phyloP scores from a whole-genome alignment of 2,888 invertebrate species.

The Ectobius pallidus region DNA sequence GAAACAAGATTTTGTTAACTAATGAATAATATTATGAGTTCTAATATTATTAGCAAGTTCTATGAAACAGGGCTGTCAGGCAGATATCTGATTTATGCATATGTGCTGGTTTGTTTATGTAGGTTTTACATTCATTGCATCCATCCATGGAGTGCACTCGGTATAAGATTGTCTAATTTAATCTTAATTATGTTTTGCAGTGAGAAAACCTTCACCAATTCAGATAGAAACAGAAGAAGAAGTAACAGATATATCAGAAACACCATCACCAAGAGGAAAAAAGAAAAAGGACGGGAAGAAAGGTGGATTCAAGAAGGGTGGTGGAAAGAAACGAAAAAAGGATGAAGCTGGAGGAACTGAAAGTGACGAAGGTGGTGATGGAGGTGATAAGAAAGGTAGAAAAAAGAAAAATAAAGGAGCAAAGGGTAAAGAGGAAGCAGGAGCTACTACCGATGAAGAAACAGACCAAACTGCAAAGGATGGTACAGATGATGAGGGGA shows the following conservation, averaged over 20 bases:
- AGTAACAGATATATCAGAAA: not conserved
- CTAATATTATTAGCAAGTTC: too few relatives aligned
- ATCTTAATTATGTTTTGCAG: conserved; percentile 19
- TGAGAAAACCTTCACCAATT: not conserved
- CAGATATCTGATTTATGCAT: too few relatives aligned
- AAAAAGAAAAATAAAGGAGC: conserved; percentile 48
- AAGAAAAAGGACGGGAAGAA: conserved; percentile 25
- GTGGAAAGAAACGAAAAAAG: conserved; percentile 25
- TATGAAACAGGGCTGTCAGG: too few relatives aligned
- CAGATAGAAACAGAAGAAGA: conserved; percentile 8
- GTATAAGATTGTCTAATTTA: too few relatives aligned
- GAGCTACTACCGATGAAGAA: conserved; percentile 48
- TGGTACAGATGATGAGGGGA: not conserved
- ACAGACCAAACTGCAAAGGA: conserved; percentile 29
- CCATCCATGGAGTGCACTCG: too few relatives aligned
- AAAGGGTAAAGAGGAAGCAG: conserved; percentile 51
- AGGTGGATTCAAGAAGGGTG: conserved; percentile 2
- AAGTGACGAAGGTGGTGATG: conserved; percentile 50
- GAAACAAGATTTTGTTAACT: too few relatives aligned
- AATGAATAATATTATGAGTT: too few relatives aligned
- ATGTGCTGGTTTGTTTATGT: too few relatives aligned
- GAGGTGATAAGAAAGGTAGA: conserved; percentile 48
- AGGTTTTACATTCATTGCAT: too few relatives aligned
- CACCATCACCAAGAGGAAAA: conserved; percentile 1
- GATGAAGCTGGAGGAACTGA: conserved; percentile 21